These are phyloP conservation scores for Coleophora deauratella DNA, from an alignment of 2,888 invertebrate genomes.

Conservation along the genomic window DNA sequence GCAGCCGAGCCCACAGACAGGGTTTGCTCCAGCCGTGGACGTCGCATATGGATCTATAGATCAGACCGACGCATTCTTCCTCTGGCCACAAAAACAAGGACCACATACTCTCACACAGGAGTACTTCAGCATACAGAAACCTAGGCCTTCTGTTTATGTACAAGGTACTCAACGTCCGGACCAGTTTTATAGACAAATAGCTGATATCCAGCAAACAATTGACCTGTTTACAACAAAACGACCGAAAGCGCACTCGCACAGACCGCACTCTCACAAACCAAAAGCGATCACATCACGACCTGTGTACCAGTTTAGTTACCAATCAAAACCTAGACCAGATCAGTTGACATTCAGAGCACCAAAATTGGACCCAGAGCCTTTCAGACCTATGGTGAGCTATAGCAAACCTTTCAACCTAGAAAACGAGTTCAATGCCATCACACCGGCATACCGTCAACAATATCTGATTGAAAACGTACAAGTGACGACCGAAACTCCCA, in stretches of 20 bases:
- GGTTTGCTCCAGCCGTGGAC: constrained; percentile 51
- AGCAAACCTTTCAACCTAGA: constrained; percentile 64
- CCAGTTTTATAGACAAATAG: constrained; percentile 78
- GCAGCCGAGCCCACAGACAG: constrained; percentile 45
- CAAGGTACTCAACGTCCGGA: constrained; percentile 63
- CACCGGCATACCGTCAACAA: constrained; percentile 55
- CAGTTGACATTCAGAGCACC: constrained; percentile 64
- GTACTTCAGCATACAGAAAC: constrained; percentile 69
- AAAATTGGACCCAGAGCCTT: constrained; percentile 74
- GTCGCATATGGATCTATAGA: constrained; percentile 62
- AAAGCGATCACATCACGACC: constrained; percentile 74
- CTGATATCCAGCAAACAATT: constrained; percentile 78
- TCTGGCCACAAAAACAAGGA: constrained; percentile 69
- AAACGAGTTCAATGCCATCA: constrained; percentile 59
- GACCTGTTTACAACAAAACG: constrained; percentile 75
- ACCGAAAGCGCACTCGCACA: constrained; percentile 62
- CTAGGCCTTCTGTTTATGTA: constrained; percentile 51
- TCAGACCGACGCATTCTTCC: constrained; percentile 58
- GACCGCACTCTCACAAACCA: constrained; percentile 55
- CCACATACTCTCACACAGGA: constrained; percentile 67
- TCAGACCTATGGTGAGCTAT: constrained; percentile 77
- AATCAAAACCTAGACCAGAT: constrained; percentile 70
- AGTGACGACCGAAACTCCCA: constrained; percentile 68
- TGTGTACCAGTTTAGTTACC: constrained; percentile 82
- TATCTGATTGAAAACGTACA: constrained; percentile 61